Evolutionary conservation across 2,888 invertebrate genomes (phyloP).

Genomic region (Pemphredon lugubris): DNA sequence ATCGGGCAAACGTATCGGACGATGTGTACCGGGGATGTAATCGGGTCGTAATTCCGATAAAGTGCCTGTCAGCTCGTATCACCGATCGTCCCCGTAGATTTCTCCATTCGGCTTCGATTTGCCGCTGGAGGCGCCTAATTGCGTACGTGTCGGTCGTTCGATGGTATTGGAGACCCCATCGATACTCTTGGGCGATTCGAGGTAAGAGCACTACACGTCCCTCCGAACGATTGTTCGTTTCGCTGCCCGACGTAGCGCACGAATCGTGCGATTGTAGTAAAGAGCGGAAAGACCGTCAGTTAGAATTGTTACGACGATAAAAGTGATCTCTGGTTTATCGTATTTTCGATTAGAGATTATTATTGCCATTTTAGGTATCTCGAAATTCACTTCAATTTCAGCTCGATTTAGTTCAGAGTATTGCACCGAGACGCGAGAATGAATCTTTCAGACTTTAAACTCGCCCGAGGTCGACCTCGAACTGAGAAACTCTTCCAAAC

Average conservation of each 20-base stretch:
- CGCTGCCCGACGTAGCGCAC: background rate
- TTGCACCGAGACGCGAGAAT: no score
- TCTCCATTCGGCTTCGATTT: conserved; percentile 18
- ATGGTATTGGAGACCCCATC: conserved; percentile 3
- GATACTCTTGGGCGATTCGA: conserved; percentile 1
- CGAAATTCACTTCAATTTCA: no score
- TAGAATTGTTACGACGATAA: no score
- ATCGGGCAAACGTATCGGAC: conserved; percentile 1
- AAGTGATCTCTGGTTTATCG: no score
- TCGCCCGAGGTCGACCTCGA: no score
- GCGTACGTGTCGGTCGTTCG: background rate
- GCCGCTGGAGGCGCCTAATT: background rate
- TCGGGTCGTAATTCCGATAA: conserved; percentile 14
- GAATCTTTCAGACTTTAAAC: no score
- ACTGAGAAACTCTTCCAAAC: no score
- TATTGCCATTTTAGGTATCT: no score
- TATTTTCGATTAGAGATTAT: no score
- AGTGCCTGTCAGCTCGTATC: conserved; percentile 20
- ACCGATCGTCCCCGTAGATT: conserved; percentile 9
- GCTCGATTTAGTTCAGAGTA: no score
- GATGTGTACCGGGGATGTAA: conserved; percentile 1
- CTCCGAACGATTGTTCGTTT: background rate
- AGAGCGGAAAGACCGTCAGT: no score
- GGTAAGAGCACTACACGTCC: background rate
- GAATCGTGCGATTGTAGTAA: background rate